Percentiles rank a stretch among this genome's conserved stretches.
Conservation (phyloP, 2,113 vertebrate species). For the Tupaia tana region DNA sequence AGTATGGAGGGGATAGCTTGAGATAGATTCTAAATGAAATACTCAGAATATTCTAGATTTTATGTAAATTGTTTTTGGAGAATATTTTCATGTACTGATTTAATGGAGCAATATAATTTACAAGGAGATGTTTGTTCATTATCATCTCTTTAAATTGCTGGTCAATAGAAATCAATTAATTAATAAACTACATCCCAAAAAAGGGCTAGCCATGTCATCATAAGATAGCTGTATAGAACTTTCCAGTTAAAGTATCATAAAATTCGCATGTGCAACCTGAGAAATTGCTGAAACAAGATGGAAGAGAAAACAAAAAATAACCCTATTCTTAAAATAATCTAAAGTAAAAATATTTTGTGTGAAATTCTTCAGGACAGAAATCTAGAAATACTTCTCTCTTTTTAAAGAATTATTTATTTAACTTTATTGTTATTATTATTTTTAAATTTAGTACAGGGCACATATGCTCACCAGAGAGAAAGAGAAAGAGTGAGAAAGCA, state of each 20-base stretch:
- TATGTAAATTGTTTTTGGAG: not conserved
- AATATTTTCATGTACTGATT: not conserved
- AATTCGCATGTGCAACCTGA: not conserved
- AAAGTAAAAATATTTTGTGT: not conserved
- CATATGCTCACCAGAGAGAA: no score
- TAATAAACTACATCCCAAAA: not conserved
- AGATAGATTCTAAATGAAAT: constrained; percentile 11
- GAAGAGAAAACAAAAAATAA: not conserved
- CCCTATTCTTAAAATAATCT: not conserved
- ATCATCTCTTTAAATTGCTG: not conserved
- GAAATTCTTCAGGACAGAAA: not conserved
- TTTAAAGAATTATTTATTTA: no score
- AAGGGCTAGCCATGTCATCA: not conserved
- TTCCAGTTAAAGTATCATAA: not conserved
- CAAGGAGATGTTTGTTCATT: not conserved
- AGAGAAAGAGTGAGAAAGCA: no score
- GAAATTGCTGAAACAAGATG: not conserved
- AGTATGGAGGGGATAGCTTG: not conserved
- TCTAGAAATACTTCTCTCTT: constrained; percentile 4
- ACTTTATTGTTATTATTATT: no score
- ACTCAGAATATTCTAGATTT: not conserved
- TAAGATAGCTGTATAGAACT: not conserved
- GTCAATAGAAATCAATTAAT: constrained; percentile 1
- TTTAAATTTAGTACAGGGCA: no score
- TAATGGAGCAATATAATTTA: constrained; percentile 19